phyloP scores from a whole-genome alignment of 2,113 vertebrate species.

The Ciconia stormi region DNA sequence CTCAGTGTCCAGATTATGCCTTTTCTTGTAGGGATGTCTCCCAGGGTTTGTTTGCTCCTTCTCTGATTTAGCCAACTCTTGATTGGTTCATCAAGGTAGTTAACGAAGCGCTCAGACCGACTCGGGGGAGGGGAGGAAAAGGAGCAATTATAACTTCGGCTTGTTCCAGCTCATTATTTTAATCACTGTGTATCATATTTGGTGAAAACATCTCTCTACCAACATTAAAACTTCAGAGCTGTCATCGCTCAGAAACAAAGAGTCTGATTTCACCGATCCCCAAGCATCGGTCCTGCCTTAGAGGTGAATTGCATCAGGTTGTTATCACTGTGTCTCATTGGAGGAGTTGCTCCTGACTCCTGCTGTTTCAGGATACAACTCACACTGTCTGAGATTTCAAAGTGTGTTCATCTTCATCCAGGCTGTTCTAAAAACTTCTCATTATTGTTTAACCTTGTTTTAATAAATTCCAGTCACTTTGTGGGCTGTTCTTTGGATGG shows the following conservation, averaged over 20 bases:
- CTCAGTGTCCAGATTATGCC: conserved; percentile 35
- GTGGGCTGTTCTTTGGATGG: neutral
- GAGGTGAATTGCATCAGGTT: conserved; percentile 8
- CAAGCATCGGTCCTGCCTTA: neutral
- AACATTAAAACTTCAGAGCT: neutral
- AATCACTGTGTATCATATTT: conserved; percentile 42
- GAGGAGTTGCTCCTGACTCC: neutral
- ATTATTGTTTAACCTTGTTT: neutral
- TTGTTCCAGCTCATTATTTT: conserved; percentile 45
- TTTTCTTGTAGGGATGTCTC: conserved; percentile 36
- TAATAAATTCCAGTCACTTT: neutral
- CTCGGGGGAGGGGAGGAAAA: conserved; percentile 33
- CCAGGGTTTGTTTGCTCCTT: conserved; percentile 50
- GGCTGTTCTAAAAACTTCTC: neutral
- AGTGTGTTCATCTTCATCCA: neutral
- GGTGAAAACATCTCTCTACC: conserved; percentile 32
- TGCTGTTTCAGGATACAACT: neutral
- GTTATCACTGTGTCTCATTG: neutral
- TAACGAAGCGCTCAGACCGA: conserved; percentile 40
- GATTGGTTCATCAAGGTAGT: conserved; percentile 51
- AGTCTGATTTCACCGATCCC: neutral
- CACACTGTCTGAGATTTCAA: neutral
- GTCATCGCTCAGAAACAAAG: conserved; percentile 5
- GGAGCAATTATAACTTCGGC: conserved; percentile 47
- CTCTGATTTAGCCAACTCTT: conserved; percentile 44